Conservation (phyloP, 2,888 invertebrate genomes). For the Sussaba pulchella region DNA sequence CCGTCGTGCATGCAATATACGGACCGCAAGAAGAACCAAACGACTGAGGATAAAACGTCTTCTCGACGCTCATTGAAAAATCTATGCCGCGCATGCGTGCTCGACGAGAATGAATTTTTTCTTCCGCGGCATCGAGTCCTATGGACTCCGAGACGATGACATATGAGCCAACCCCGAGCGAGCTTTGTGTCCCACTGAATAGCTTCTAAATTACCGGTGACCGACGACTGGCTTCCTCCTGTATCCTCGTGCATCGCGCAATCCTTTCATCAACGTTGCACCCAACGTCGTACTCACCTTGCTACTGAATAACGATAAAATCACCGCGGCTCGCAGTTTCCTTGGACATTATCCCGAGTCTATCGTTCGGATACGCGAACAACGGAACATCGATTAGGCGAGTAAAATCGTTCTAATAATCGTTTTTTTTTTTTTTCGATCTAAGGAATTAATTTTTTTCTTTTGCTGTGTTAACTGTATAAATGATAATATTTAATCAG, state of each 20-base stretch:
- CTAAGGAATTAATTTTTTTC: too few relatives aligned
- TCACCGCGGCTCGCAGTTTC: constrained; percentile 45
- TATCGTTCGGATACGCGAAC: constrained; percentile 31
- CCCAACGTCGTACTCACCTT: too few relatives aligned
- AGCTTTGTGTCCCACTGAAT: constrained; percentile 81
- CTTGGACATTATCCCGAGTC: constrained; percentile 59
- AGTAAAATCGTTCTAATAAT: too few relatives aligned
- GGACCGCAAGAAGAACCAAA: constrained; percentile 12
- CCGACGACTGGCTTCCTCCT: constrained; percentile 57
- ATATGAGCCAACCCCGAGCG: constrained; percentile 79
- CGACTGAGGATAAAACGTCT: constrained; percentile 54
- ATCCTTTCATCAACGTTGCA: too few relatives aligned
- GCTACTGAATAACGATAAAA: constrained; percentile 56
- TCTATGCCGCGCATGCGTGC: constrained; percentile 35
- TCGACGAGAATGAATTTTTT: constrained; percentile 55
- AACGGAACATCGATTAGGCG: constrained; percentile 42
- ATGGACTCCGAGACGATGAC: constrained; percentile 78
- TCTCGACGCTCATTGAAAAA: constrained; percentile 47
- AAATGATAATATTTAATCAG: too few relatives aligned
- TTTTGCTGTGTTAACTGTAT: too few relatives aligned
- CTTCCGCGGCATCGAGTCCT: constrained; percentile 65
- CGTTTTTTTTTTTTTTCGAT: too few relatives aligned
- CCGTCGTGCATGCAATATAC: constrained; percentile 46
- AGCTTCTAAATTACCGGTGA: constrained; percentile 80
- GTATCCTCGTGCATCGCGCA: constrained; percentile 29